Evolutionary conservation across 2,113 vertebrate species (phyloP).

Genomic region (Sturnira hondurensis): DNA sequence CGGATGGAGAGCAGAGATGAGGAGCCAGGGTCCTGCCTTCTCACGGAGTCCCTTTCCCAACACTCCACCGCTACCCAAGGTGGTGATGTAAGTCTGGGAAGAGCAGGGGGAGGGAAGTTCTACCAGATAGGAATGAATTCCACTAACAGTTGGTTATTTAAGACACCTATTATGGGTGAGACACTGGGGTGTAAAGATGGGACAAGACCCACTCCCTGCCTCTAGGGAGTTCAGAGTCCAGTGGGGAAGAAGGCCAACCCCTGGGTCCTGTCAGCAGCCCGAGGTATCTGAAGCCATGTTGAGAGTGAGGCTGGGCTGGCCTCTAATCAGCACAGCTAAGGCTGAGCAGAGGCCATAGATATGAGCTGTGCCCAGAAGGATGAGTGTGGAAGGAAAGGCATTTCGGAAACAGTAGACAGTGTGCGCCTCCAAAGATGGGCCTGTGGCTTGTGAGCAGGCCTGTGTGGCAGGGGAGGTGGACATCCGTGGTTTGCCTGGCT

Average conservation of each 20-base stretch:
- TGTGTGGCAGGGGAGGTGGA: background rate
- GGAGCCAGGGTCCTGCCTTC: background rate
- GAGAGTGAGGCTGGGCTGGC: background rate
- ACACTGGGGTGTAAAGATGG: background rate
- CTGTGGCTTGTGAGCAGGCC: background rate
- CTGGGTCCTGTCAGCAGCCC: too few species aligned
- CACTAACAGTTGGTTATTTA: background rate
- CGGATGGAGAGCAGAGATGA: background rate
- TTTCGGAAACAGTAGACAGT: background rate
- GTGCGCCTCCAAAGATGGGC: background rate
- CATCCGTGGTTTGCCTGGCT: background rate
- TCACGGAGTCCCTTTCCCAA: background rate
- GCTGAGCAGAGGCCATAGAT: background rate
- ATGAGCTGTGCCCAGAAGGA: background rate
- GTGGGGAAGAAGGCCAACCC: background rate
- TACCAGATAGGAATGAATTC: background rate
- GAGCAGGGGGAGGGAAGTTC: too few species aligned
- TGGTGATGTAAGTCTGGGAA: background rate
- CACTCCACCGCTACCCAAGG: background rate
- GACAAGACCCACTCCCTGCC: background rate
- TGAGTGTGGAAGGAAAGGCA: background rate
- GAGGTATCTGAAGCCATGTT: background rate
- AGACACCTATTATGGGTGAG: background rate
- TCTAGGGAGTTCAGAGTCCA: background rate
- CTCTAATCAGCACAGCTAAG: background rate